Evolutionary conservation across 2,113 vertebrate genomes (phyloP).

Genomic region (Gopherus evgoodei): DNA sequence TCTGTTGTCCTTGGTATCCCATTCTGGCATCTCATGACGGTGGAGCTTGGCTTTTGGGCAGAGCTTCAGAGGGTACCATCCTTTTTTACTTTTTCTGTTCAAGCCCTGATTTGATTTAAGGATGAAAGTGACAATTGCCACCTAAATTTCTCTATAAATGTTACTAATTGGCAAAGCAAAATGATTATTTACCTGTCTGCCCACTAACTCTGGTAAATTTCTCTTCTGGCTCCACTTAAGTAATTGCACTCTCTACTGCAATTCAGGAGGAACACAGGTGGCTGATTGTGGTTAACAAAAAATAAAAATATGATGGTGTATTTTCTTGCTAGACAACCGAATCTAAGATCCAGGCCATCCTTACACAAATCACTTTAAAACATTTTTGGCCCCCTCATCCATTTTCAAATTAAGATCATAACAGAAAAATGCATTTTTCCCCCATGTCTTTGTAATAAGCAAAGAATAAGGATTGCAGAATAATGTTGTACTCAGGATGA

Average conservation of each 20-base stretch:
- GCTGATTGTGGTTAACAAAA: background rate
- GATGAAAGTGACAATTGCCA: background rate
- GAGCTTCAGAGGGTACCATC: rapidly evolving
- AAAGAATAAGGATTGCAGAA: background rate
- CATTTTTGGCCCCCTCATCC: background rate
- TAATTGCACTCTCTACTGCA: background rate
- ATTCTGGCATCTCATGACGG: rapidly evolving
- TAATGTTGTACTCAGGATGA: background rate
- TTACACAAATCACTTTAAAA: background rate
- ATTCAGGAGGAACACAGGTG: background rate
- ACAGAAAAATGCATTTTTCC: background rate
- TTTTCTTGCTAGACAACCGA: background rate
- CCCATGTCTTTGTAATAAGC: background rate
- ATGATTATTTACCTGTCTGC: background rate
- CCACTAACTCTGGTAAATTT: background rate
- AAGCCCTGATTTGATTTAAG: background rate
- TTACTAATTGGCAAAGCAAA: background rate
- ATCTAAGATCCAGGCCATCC: background rate
- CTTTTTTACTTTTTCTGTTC: background rate
- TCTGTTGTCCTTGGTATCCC: rapidly evolving
- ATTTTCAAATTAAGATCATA: background rate
- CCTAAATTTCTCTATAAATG: background rate
- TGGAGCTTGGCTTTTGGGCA: background rate
- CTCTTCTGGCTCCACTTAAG: background rate
- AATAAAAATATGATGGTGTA: background rate